phyloP scores from a whole-genome alignment of 2,797 vertebrate species.

The Sebastes aleutianus region DNA sequence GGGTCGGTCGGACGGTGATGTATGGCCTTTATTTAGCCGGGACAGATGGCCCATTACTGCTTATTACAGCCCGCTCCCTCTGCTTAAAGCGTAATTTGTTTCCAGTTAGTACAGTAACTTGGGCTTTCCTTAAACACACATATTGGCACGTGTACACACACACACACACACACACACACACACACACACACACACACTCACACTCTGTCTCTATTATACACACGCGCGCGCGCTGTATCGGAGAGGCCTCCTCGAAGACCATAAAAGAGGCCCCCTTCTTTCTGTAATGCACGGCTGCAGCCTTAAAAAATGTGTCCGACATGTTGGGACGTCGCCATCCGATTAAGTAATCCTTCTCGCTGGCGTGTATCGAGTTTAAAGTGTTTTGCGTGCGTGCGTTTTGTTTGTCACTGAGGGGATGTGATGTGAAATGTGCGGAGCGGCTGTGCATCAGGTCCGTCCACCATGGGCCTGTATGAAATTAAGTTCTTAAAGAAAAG shows the following conservation, averaged over 20 bases:
- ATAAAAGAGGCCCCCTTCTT: constrained; percentile 32
- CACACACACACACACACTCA: not conserved
- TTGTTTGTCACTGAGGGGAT: constrained; percentile 42
- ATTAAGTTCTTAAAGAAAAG: constrained; percentile 19
- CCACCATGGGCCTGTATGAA: not conserved
- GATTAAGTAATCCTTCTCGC: constrained; percentile 22
- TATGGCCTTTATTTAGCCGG: constrained; percentile 62
- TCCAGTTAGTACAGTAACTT: constrained; percentile 53
- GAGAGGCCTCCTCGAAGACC: constrained; percentile 21
- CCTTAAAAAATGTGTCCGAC: constrained; percentile 13
- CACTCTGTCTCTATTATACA: constrained; percentile 6
- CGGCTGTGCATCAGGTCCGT: constrained; percentile 51
- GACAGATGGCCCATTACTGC: constrained; percentile 69
- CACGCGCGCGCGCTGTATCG: not conserved
- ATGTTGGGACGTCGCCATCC: not conserved
- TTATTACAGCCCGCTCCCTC: constrained; percentile 56
- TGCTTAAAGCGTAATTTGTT: constrained; percentile 61
- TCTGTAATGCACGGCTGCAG: not conserved
- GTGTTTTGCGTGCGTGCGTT: constrained; percentile 20
- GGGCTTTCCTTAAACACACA: constrained; percentile 44
- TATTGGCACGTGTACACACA: constrained; percentile 13
- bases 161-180: no score
- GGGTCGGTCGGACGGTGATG: constrained; percentile 45
- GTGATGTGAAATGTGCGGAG: constrained; percentile 34
- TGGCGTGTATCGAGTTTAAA: constrained; percentile 36